phyloP scores from a whole-genome alignment of 2,797 vertebrate species.

The Bovichtus diacanthus region DNA sequence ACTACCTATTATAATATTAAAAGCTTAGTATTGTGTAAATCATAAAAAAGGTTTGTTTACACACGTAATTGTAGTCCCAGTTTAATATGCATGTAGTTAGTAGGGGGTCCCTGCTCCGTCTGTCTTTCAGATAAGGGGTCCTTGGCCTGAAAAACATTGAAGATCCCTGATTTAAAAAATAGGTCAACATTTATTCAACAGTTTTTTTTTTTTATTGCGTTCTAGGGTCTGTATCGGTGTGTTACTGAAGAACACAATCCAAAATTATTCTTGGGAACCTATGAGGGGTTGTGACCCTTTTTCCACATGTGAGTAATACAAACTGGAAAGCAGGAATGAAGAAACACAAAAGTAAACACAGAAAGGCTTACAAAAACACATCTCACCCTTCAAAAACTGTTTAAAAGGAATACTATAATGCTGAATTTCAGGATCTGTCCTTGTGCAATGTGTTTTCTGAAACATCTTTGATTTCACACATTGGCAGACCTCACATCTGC shows the following conservation, averaged over 20 bases:
- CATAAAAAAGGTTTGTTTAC: no score
- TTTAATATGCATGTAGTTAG: no score
- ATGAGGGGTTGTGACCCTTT: not conserved
- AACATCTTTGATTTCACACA: conserved; percentile 15
- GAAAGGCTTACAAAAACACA: not conserved
- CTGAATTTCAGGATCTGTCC: not conserved
- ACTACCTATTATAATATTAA: no score
- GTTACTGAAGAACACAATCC: not conserved
- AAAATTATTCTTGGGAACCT: not conserved
- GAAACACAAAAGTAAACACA: not conserved
- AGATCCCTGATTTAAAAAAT: not conserved
- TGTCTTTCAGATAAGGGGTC: no score
- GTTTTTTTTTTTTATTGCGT: not conserved
- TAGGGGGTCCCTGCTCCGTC: no score
- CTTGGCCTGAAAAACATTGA: no score
- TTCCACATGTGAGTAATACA: not conserved
- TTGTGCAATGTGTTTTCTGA: not conserved
- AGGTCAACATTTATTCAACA: not conserved
- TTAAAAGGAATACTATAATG: not conserved
- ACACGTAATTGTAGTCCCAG: no score
- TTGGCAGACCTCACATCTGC: conserved; percentile 47
- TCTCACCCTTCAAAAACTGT: not conserved
- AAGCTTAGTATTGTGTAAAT: no score
- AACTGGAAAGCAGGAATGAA: not conserved
- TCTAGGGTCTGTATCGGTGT: not conserved